Evolutionary conservation across 2,797 vertebrate genomes (phyloP), one percentile per base, ranked within the genome.

Genomic region (Sardinella longiceps): DNA sequence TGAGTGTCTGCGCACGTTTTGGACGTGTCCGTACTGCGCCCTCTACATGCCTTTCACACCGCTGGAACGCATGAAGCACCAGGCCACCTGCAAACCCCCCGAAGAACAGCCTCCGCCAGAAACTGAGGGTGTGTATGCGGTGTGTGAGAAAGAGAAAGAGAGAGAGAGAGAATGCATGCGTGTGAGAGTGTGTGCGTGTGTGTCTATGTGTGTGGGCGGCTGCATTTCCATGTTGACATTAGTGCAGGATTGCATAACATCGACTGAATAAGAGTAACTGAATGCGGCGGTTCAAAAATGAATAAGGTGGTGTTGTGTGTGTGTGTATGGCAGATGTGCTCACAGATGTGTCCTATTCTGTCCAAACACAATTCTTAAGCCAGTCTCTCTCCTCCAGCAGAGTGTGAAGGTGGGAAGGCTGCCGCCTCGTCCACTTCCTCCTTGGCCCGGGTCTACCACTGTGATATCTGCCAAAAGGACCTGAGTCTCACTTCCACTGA

Each of bases 21-120:
- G 98, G 98, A 97, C 89, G 30, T 99, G 98, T 87, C 96, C 97
- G 0, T 93, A 91, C 89, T 99, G 98, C 1, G 93, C 92, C 82
- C 94, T 99, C 80, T 96, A 97, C 91, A 92, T 96, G 95, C 98
- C 98, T 0, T 89, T 99, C 82, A 98, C 97, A 0, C 97, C 97
- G 0, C 80, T 99, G 95, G 97, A 99, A 70, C 95, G 96, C 12
- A 92, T 98, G 88, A 94, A 96, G 70, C 98, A 99, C 0, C 93
- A 97, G 90, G 95, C 91, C 86, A 81, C 92, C 87, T 99, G 98
- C 87, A 93, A 90, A 15, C 86, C 92, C 0, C 82, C 91, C 7
- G 93, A 87, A 0, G 91, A 92, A 90, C 87, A 85, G 3, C 3
- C 30, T 33, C 14, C 15, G 86, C 93, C 93, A 86, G 80, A 89